Base-by-base conservation (phyloP, 2,797 vertebrate genomes). In the Limnodromus scolopaceus region DNA sequence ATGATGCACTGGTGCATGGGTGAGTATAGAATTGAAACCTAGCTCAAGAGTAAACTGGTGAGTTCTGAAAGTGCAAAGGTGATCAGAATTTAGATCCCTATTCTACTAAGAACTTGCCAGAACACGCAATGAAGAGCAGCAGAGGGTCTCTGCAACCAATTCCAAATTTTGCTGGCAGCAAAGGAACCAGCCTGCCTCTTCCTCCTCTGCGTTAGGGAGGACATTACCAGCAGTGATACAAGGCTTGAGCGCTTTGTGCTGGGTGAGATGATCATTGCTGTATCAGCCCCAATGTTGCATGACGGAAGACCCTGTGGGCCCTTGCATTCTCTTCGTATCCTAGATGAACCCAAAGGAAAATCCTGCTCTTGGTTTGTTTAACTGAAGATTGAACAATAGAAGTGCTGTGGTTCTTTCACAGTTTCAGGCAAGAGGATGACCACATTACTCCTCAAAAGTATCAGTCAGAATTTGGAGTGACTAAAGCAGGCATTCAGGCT, bases 301-400 rank as follows among this genome's bases (percentile, higher is more conserved):
- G 57, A 51, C 1, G 6, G 64, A 91, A 87, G 71, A 77, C 38
- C 64, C 55, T 71, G 48, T 80, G 34, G 78, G 68, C 19, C 51
- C n/a, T 75, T 74, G 49, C 36, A 71, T 80, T 82, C 53, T 76
- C 68, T 92, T 93, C 78, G 51, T 13, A 45, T 69, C 38, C 53
- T 61, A 89, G 55, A 60, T 51, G 71, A 89, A 83, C 58, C 60
- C 68, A 84, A 76, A 75, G 41, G 64, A 49, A 49, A 95, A 6
- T 83, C 57, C 75, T 63, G 55, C 64, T 92, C 53, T 84, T 80
- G 61, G 51, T 74, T 94, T 87, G 39, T 78, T 87, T 85, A 93
- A 85, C 68, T 89, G 57, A 86, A 94, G 71, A 75, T 0, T 27
- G 80, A 94, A 83, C 68, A 92, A 71, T 18, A 83, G 43, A 83